Evolutionary conservation across 2,797 vertebrate species (phyloP), one percentile per base, ranked within the genome.

Genomic region (Chloroceryle inda): DNA sequence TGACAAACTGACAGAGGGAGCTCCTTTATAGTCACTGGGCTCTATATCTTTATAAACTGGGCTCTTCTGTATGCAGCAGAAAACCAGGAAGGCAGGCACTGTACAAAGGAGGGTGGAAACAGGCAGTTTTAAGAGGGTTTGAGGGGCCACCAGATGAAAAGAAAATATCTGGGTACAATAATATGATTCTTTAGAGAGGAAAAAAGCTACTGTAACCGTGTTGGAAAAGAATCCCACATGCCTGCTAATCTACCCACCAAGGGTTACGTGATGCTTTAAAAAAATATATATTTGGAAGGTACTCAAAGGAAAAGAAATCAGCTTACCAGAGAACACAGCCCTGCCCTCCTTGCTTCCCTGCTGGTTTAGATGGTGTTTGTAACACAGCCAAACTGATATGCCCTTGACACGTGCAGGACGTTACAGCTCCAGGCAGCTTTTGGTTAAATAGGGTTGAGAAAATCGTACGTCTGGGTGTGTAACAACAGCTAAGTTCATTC

Each of bases 31-130:
- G 76, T 88, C 1, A 0, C 55, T 59, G 53, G 66, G 52, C 67
- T 90, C 89, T 93, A 61, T 93, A 85, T 96, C 95, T 96, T 95
- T 88, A 97, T 96, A 94, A 94, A 85, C 71, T 27, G 49, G n/a
- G 77, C 56, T 92, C 83, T 67, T 92, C 82, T 80, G 59, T 63
- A 64, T 63, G 77, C 71, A 68, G 40, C 44, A 82, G 80, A 77
- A 96, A 96, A 89, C 45, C 13, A 2, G 56, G 47, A 87, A 92
- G 44, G 77, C 74, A 89, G 75, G 16, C 56, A 37, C 20, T 53
- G 40, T 33, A 80, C 61, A 92, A 92, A 93, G 56, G 64, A 89
- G 96, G 82, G 85, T 89, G 58, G 47, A 92, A 94, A 94, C 29
- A 33, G 12, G n/a, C 78, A 38, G 45, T 58, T 80, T 95, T 85